These are phyloP conservation scores for Limnephilus marmoratus DNA, from an alignment of 2,888 invertebrate genomes.

Conservation along the genomic window DNA sequence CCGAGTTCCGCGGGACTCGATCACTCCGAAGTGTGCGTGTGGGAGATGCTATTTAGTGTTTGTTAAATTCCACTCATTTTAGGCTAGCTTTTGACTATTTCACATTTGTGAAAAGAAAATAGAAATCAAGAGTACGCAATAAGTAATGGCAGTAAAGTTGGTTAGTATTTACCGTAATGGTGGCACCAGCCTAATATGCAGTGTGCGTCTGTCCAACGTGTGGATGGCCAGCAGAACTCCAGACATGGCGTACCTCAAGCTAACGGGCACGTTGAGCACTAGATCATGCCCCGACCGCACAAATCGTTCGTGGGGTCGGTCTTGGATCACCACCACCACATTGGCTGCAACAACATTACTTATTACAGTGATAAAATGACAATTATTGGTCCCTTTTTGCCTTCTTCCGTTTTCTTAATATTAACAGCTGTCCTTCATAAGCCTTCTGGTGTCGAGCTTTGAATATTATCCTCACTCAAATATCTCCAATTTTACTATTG, in stretches of 20 bases:
- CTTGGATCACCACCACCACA: conserved; percentile 85
- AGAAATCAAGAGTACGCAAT: not conserved
- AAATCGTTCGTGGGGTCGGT: conserved; percentile 83
- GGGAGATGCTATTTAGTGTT: no score
- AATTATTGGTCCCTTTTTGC: not conserved
- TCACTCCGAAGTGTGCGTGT: no score
- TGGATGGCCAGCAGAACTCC: conserved; percentile 82
- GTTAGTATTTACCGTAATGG: conserved; percentile 51
- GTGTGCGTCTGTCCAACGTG: conserved; percentile 83
- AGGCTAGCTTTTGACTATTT: not conserved
- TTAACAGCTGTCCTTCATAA: not conserved
- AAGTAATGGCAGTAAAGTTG: not conserved
- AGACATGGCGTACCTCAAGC: conserved; percentile 83
- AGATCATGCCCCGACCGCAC: conserved; percentile 83
- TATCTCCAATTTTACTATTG: not conserved
- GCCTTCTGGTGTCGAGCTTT: not conserved
- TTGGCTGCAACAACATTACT: conserved; percentile 77
- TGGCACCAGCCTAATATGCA: conserved; percentile 81
- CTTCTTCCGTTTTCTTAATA: not conserved
- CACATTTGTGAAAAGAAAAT: not conserved
- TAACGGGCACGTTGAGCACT: conserved; percentile 78
- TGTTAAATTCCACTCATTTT: not conserved
- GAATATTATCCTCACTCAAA: not conserved
- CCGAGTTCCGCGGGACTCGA: no score
- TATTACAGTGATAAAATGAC: not conserved